phyloP scores from a whole-genome alignment of 2,888 invertebrate species.

The Zeuzera pyrina region DNA sequence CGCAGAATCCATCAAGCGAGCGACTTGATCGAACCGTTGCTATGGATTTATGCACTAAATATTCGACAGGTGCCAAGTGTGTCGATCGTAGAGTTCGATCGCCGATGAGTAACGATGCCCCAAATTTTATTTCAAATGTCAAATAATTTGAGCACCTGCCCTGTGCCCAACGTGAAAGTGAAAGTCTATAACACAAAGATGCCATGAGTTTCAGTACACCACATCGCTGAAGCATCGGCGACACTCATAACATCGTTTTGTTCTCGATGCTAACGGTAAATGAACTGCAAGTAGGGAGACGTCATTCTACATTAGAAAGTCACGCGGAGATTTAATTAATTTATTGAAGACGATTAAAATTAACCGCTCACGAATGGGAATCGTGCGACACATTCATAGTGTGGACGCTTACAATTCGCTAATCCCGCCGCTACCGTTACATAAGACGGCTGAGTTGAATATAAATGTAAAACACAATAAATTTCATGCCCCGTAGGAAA shows the following conservation, averaged over 20 bases:
- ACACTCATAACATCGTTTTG: too few relatives aligned
- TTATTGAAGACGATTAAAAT: constrained; percentile 51
- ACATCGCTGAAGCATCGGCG: background rate
- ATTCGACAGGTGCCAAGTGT: constrained; percentile 75
- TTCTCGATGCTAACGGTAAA: too few relatives aligned
- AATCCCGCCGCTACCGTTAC: constrained; percentile 72
- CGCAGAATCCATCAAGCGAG: constrained; percentile 65
- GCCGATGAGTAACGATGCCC: constrained; percentile 71
- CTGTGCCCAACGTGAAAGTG: constrained; percentile 26
- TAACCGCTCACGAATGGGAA: constrained; percentile 48
- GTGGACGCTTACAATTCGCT: constrained; percentile 67
- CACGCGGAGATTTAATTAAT: constrained; percentile 52
- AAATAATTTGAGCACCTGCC: constrained; percentile 67
- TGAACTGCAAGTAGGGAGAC: too few relatives aligned
- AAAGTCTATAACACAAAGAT: too few relatives aligned
- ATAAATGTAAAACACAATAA: constrained; percentile 74
- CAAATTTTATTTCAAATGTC: constrained; percentile 71
- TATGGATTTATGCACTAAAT: constrained; percentile 72
- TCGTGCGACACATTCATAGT: constrained; percentile 55
- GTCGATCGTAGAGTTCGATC: constrained; percentile 67
- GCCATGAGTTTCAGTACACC: too few relatives aligned
- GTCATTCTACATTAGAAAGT: too few relatives aligned
- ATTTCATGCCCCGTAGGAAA: constrained; percentile 74
- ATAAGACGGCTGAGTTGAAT: constrained; percentile 72
- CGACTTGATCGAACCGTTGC: constrained; percentile 57